Evolutionary conservation across 1,140 invertebrate genomes (phyloP).

Genomic region (Antheraea pernyi): DNA sequence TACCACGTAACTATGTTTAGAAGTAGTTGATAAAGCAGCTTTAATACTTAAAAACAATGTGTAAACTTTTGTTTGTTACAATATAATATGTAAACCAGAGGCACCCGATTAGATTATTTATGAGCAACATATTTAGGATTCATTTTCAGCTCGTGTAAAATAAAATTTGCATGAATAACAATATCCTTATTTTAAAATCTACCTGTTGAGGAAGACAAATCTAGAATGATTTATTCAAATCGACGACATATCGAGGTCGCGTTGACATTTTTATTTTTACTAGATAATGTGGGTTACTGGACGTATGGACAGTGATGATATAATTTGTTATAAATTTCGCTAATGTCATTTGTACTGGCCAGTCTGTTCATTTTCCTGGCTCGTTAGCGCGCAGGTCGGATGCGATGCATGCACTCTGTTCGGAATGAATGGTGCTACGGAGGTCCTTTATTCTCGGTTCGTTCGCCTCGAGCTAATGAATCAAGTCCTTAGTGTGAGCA

Average conservation of each 20-base stretch:
- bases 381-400: slow-evolving; percentile 69
- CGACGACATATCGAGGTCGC: slow-evolving; percentile 56
- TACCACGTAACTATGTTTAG: not conserved
- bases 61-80: slow-evolving; percentile 45
- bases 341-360: slow-evolving; percentile 38
- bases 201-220: slow-evolving; percentile 72
- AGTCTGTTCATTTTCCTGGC: slow-evolving; percentile 64
- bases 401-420: slow-evolving; percentile 51
- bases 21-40: not conserved
- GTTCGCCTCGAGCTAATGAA: slow-evolving; percentile 72
- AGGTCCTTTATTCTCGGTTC: slow-evolving; percentile 64
- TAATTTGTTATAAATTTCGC: slow-evolving; percentile 33
- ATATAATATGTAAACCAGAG: slow-evolving; percentile 46
- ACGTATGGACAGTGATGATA: slow-evolving; percentile 33
- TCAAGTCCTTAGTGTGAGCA: slow-evolving; percentile 61
- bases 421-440: slow-evolving; percentile 62
- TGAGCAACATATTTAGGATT: slow-evolving; percentile 69
- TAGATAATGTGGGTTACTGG: slow-evolving; percentile 57
- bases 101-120: slow-evolving; percentile 62
- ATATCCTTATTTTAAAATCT: slow-evolving; percentile 70
- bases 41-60: not conserved
- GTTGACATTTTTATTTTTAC: slow-evolving; percentile 52
- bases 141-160: slow-evolving; percentile 73
- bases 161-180: slow-evolving; percentile 73
- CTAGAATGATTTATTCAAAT: slow-evolving; percentile 67